Conservation (phyloP, 2,797 vertebrate species). For the Chloroceryle inda region DNA sequence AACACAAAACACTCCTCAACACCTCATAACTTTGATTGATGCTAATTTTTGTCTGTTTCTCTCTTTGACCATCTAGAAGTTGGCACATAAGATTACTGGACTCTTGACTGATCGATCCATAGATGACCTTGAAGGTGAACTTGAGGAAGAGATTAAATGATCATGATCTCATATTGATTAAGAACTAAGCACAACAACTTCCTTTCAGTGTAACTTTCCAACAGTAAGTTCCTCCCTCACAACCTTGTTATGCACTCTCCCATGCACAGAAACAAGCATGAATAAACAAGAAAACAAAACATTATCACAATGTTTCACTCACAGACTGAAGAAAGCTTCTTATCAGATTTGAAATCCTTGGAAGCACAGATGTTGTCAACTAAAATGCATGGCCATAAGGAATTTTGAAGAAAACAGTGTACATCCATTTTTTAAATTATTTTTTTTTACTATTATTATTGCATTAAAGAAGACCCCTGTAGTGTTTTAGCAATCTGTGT, state of each 20-base stretch:
- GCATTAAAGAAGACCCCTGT: constrained; percentile 19
- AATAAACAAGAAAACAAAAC: constrained; percentile 29
- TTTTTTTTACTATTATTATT: not conserved
- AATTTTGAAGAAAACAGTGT: not conserved
- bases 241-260: not conserved
- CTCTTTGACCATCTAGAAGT: not conserved
- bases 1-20: not conserved
- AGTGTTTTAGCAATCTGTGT: not conserved
- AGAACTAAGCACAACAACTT: not conserved
- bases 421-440: not conserved
- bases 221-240: not conserved
- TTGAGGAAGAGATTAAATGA: not conserved
- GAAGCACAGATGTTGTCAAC: not conserved
- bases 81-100: not conserved
- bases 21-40: not conserved
- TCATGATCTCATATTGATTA: not conserved
- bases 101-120: not conserved
- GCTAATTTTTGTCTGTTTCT: not conserved
- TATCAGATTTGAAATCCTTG: constrained; percentile 8
- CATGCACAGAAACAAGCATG: not conserved
- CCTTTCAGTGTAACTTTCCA: not conserved
- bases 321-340: constrained; percentile 12
- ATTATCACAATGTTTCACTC: not conserved
- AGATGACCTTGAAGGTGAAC: not conserved
- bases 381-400: not conserved